A percentile compares a stretch with the other conserved stretches of the same genome.
Conservation (phyloP, 1,140 invertebrate genomes). For the Limonius californicus region DNA sequence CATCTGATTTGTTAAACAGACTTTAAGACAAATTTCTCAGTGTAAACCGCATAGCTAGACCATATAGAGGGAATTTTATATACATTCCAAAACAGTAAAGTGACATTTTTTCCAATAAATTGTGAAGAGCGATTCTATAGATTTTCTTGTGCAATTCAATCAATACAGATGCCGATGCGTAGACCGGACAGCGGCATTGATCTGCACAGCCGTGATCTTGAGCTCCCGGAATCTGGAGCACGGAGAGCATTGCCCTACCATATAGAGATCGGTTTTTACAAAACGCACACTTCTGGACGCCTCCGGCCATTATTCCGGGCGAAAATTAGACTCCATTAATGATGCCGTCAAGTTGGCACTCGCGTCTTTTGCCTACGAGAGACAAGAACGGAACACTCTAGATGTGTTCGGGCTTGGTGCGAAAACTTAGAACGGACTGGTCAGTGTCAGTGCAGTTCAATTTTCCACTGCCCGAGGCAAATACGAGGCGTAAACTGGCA, state of each 20-base stretch:
- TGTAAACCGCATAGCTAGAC: not conserved
- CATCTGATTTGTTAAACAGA: too few species aligned
- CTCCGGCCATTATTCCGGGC: not conserved
- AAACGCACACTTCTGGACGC: slow-evolving; percentile 2
- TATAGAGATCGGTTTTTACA: slow-evolving; percentile 4
- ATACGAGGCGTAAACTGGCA: slow-evolving; percentile 1
- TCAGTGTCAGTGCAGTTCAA: slow-evolving; percentile 5
- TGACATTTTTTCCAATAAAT: not conserved
- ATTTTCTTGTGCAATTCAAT: slow-evolving; percentile 7
- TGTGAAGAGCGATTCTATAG: not conserved
- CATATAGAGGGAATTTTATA: slow-evolving; percentile 8
- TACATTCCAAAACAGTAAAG: slow-evolving; percentile 6
- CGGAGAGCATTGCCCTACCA: slow-evolving; percentile 11
- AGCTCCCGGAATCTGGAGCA: slow-evolving; percentile 10
- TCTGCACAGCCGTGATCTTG: slow-evolving; percentile 9
- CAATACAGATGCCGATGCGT: slow-evolving; percentile 12
- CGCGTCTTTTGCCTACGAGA: not conserved
- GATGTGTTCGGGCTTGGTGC: not conserved
- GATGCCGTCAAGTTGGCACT: not conserved
- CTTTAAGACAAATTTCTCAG: too few species aligned
- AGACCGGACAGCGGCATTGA: slow-evolving; percentile 4
- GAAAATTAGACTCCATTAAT: slow-evolving; percentile 5
- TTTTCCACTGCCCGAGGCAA: not conserved
- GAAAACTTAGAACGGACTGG: not conserved
- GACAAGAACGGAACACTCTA: not conserved